Evolutionary conservation across 1,140 invertebrate species (phyloP), one percentile per base, ranked within the genome.

Genomic region (Lepidurus couesii): DNA sequence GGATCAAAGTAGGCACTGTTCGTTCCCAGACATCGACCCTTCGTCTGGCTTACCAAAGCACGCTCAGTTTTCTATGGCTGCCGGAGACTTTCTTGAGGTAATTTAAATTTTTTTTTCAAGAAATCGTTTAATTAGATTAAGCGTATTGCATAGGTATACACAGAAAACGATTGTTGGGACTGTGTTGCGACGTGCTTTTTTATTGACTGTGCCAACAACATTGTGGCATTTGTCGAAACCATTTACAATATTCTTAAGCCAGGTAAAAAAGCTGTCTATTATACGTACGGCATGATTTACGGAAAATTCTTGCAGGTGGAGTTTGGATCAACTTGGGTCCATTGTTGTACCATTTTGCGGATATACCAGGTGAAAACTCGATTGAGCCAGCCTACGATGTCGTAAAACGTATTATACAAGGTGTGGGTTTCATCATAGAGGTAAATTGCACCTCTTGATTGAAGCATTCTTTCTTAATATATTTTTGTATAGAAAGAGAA

Each of bases 111-210:
- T n/a, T 76, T 81, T 73, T 82, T 16, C 78, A 26, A 76, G 16
- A 21, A 53, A 43, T 42, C 26, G 34, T 78, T 34, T 84, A 5
- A 75, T 11, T 11, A 16, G 21, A 21, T 16, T 78, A 21, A 65
- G 3, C 16, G 9, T 79, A 79, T 6, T 80, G 13, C 42, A 75
- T 84, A 92, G 90, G 91, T 95, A 24, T 95, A 95, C 83, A 91
- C 88, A 75, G 89, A 90, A 44, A 84, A 88, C 1, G 89, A 93
- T 81, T 86, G 90, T 45, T 99, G 95, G 92, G 91, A 98, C 83
- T 97, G 95, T 84, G 90, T 99, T 1, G 93, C 93, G 0, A 97
- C 97, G 0, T 98, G 97, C 82, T 99, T 99, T 86, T 99, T 99
- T 84, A 95, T 99, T 79, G 98, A 99, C 84, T 99, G 98, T 84